Base-by-base conservation (phyloP, 2,888 invertebrate species). In the Cephus nigrinus region DNA sequence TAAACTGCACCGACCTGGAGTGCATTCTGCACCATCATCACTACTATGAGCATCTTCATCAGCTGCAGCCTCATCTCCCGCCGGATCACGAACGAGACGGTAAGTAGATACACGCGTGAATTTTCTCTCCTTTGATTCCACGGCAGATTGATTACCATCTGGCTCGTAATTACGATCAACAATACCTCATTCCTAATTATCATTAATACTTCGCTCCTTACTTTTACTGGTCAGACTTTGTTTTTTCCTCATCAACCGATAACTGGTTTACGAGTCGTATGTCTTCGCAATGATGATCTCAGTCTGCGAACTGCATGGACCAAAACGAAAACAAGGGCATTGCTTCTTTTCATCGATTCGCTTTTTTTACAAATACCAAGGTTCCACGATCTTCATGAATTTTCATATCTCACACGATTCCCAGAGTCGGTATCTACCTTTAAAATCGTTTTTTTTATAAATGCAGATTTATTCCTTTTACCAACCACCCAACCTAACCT, bases 1-100 rank as follows among this genome's bases (percentile, higher is more conserved):
- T 95, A 92, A 95, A 95, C 92, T 95, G 95, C 92, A 95, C 95
- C 85, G 95, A 95, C 93, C 93, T 95, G 93, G 95, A 95, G 93
- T 95, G 95, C 93, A 95, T 95, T 91, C 92, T 95, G 90, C 95
- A 95, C 92, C 95, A 95, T 90, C 95, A 95, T 89, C 95, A 95
- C 90, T 95, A 95, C 90, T 95, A 95, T 90, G 95, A 95, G 81
- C 95, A 95, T 92, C 93, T 95, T 87, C 95, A 95, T 90, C 95
- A 95, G 90, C 93, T 95, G 85, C 93, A 93, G 83, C 94, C 95
- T 90, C 95, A 95, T 90, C 93, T 94, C 88, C 94, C 95, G 91
- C 94, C 93, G 91, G 94, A 93, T 83, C 93, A 95, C 92, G 94
- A 94, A 86, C 92, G 94, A 92, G 94, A 94, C 93, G 85, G 87